Evolutionary conservation across 2,888 invertebrate species (phyloP).

Genomic region (Melanotus villosus): DNA sequence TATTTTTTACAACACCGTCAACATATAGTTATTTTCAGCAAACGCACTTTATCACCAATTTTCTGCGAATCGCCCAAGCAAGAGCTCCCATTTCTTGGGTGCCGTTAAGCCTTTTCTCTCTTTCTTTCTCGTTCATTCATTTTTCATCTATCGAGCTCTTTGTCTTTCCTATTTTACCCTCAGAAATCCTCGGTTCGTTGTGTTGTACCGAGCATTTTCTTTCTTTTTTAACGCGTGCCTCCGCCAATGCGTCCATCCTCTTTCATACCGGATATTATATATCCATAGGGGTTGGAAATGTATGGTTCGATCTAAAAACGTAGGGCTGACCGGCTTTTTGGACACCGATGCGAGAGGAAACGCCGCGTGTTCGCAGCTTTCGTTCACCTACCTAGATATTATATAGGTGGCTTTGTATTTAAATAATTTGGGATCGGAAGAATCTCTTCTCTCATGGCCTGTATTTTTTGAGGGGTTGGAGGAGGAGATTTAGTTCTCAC

Average conservation of each 20-base stretch:
- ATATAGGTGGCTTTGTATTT: constrained; percentile 34
- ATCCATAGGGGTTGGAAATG: constrained; percentile 48
- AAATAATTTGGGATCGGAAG: constrained; percentile 31
- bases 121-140: not conserved
- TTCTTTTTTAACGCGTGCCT: constrained; percentile 34
- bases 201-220: constrained; percentile 17
- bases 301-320: constrained; percentile 46
- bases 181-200: constrained; percentile 27
- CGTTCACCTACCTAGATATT: constrained; percentile 33
- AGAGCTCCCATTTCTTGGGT: constrained; percentile 28
- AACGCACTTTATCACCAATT: constrained; percentile 23
- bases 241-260: constrained; percentile 30
- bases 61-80: constrained; percentile 25
- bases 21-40: constrained; percentile 7
- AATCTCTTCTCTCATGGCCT: too few species aligned
- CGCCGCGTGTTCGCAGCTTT: constrained; percentile 41
- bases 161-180: constrained; percentile 33
- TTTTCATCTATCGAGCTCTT: not conserved
- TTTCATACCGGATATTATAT: constrained; percentile 51
- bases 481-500: too few species aligned
- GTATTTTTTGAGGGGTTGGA: too few species aligned
- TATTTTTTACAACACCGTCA: not conserved
- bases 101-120: constrained; percentile 37
- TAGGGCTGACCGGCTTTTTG: constrained; percentile 35
- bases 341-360: constrained; percentile 28